Conservation (phyloP, 2,113 vertebrate genomes). For the Setophaga coronata region DNA sequence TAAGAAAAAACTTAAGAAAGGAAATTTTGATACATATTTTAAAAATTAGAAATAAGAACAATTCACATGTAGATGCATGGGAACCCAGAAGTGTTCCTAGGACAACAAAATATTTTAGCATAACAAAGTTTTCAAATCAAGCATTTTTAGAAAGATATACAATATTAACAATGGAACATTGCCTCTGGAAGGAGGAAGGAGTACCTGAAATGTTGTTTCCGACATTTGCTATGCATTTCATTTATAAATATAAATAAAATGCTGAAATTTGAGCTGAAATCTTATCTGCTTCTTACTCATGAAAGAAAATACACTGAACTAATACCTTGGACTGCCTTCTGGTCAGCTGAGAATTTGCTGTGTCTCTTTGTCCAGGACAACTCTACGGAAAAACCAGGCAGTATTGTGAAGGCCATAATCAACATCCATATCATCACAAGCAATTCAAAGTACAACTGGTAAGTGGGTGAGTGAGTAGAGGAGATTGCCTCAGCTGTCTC, state of each 20-base stretch:
- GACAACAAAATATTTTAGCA: not conserved
- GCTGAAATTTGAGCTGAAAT: slow-evolving; percentile 36
- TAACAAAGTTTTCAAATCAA: not conserved
- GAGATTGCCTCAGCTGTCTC: not conserved
- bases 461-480: not conserved
- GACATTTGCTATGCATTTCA: slow-evolving; percentile 49
- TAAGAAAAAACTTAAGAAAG: not conserved
- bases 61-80: not conserved
- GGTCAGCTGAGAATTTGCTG: slow-evolving; percentile 1
- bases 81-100: not conserved
- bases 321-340: not conserved
- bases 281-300: slow-evolving; percentile 7
- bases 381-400: not conserved
- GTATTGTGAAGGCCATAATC: not conserved
- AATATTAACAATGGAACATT: not conserved
- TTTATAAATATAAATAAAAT: slow-evolving; percentile 43
- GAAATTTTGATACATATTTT: not conserved
- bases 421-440: not conserved
- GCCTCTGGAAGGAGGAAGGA: not conserved
- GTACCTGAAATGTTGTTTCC: not conserved
- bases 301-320: slow-evolving; percentile 3
- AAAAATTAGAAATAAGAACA: not conserved
- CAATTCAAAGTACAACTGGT: not conserved
- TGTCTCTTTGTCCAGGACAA: not conserved
- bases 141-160: not conserved